Conservation (phyloP, 2,888 invertebrate genomes). For the Hirudinaria manillensis region DNA sequence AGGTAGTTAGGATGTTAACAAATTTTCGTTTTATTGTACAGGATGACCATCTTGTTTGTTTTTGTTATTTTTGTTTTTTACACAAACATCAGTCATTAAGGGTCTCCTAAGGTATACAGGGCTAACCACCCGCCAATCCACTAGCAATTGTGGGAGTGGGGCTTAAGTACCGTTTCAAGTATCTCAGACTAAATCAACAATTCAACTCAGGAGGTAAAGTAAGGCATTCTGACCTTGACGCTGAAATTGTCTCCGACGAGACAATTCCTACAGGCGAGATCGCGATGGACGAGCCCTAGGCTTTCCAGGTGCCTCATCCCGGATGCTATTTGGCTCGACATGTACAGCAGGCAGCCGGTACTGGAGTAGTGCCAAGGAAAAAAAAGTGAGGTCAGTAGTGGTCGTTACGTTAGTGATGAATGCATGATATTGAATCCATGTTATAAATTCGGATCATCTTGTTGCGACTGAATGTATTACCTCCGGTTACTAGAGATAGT, state of each 20-base stretch:
- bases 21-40: background rate
- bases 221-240: conserved; percentile 45
- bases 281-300: conserved; percentile 81
- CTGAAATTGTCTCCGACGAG: conserved; percentile 75
- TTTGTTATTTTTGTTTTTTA: too few relatives aligned
- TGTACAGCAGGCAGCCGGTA: conserved; percentile 73
- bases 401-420: background rate
- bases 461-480: too few relatives aligned
- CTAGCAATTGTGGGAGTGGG: too few relatives aligned
- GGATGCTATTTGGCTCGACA: conserved; percentile 77
- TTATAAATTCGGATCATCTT: too few relatives aligned
- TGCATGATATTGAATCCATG: too few relatives aligned
- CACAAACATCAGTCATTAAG: background rate
- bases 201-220: background rate
- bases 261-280: conserved; percentile 79
- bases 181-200: background rate
- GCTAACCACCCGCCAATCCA: too few relatives aligned
- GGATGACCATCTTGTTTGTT: background rate
- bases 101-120: too few relatives aligned
- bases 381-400: background rate
- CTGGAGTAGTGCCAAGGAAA: conserved; percentile 58
- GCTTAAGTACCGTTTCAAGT: too few relatives aligned
- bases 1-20: background rate
- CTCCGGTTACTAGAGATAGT: too few relatives aligned
- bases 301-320: conserved; percentile 84